A percentile compares a stretch with the other conserved stretches of the same genome.
Evolutionary conservation across 2,113 vertebrate species (phyloP).

Genomic region (Rhinopomastus cyanomelas): DNA sequence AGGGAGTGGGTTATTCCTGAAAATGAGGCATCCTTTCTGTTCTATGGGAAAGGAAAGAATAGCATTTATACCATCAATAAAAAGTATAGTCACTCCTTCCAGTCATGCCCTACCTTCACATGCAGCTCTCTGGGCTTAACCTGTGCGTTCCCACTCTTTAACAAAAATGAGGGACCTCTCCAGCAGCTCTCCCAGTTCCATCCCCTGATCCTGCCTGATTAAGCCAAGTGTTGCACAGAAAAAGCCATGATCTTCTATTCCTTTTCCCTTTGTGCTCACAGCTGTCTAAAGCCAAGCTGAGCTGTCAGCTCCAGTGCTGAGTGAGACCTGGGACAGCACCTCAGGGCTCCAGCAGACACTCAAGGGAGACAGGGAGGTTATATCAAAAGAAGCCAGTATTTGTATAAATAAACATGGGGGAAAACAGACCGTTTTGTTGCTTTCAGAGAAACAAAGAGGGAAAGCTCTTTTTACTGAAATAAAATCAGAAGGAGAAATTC

Average conservation of each 20-base stretch:
- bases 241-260: neutral
- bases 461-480: neutral
- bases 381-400: neutral
- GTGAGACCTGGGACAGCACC: neutral
- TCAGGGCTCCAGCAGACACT: neutral
- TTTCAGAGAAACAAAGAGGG: neutral
- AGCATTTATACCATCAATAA: neutral
- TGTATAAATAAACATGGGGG: neutral
- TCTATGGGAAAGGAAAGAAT: neutral
- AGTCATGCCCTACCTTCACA: neutral
- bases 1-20: slow-evolving; percentile 40
- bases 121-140: neutral
- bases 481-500: neutral
- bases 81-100: neutral
- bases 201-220: neutral
- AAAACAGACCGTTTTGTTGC: neutral
- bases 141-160: neutral
- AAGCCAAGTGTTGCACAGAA: neutral
- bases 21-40: slow-evolving; percentile 44
- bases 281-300: neutral
- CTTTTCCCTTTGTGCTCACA: neutral
- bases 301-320: neutral
- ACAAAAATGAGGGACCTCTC: neutral
- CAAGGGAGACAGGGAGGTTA: neutral
- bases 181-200: neutral